These are phyloP conservation scores for Aspidiotus destructor DNA, from an alignment of 2,888 invertebrate species.

Conservation along the genomic window DNA sequence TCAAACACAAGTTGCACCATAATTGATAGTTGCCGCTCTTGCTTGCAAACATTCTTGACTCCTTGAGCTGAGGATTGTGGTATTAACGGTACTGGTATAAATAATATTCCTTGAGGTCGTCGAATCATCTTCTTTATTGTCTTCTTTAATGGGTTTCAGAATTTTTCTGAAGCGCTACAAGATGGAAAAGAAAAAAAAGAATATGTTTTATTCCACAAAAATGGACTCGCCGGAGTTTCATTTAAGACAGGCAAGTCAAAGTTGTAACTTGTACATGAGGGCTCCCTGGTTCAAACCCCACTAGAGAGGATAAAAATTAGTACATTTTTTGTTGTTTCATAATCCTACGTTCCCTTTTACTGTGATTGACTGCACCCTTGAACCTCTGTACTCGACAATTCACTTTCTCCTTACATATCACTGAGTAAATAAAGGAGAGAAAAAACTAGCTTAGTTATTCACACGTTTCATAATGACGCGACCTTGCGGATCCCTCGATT, in stretches of 20 bases:
- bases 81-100: constrained; percentile 17
- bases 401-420: too few species aligned
- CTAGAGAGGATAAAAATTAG: too few species aligned
- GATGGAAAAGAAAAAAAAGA: background rate
- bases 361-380: too few species aligned
- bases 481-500: too few species aligned
- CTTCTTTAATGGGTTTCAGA: constrained; percentile 13
- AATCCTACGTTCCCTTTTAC: too few species aligned
- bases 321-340: too few species aligned
- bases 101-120: constrained; percentile 13
- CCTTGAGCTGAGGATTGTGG: constrained; percentile 12
- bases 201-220: background rate
- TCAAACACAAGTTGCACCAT: constrained; percentile 28
- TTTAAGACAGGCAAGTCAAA: background rate
- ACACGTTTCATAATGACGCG: too few species aligned
- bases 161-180: constrained; percentile 14
- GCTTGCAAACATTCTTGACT: constrained; percentile 22
- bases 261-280: background rate
- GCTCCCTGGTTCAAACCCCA: background rate
- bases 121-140: constrained; percentile 15
- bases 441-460: too few species aligned
- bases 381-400: too few species aligned
- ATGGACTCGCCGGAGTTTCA: background rate
- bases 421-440: too few species aligned
- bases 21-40: constrained; percentile 26